These are phyloP conservation scores for Pipistrellus pygmaeus DNA, from an alignment of 2,797 vertebrate species.

Conservation along the genomic window DNA sequence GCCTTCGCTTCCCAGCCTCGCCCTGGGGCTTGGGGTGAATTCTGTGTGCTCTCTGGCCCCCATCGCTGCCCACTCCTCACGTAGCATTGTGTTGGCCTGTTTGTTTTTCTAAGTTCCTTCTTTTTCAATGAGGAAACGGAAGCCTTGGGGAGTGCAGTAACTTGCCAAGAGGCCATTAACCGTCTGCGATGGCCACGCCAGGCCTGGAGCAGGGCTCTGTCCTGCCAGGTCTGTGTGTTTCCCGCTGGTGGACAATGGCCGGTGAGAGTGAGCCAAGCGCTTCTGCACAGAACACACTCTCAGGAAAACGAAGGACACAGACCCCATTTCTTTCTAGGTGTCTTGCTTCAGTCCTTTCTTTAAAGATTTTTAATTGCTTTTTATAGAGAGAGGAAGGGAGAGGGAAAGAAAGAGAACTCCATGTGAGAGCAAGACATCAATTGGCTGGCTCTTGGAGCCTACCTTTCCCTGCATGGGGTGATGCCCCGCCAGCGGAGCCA, in stretches of 20 bases:
- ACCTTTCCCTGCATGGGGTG: too few relatives aligned
- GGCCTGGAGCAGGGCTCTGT: neutral
- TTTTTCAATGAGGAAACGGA: constrained; percentile 7
- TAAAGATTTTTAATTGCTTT: neutral
- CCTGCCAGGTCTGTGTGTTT: neutral
- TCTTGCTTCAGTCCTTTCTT: neutral
- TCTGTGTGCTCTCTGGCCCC: neutral
- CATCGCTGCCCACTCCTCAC: neutral
- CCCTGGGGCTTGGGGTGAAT: neutral
- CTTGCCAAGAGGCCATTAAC: neutral
- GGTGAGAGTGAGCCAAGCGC: neutral
- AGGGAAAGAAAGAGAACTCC: neutral
- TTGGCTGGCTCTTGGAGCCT: too few relatives aligned
- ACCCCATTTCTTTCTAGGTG: neutral
- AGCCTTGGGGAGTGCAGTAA: neutral
- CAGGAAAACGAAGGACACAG: neutral
- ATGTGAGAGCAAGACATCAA: neutral
- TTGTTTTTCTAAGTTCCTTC: constrained; percentile 43
- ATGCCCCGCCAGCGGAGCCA: neutral
- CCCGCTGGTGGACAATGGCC: neutral
- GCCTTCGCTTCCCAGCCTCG: neutral
- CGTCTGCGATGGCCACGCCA: neutral
- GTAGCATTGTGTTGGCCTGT: neutral
- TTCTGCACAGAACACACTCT: neutral
- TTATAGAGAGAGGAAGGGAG: neutral